Conservation (phyloP, 2,113 vertebrate species). For the Campylomormyrus tamandua region DNA sequence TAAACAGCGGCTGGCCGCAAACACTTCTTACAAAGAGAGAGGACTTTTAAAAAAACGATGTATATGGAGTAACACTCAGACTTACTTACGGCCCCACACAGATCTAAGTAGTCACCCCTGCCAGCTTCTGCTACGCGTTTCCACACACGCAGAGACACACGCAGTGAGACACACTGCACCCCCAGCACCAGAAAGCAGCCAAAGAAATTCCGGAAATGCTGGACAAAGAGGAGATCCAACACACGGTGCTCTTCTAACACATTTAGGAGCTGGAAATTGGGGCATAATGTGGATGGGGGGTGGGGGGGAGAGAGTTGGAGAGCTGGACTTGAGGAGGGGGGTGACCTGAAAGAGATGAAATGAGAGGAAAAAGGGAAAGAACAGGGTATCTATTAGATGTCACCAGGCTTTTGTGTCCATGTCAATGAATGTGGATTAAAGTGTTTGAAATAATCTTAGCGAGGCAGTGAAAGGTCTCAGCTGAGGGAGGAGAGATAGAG, state of each 20-base stretch:
- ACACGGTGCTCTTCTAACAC: not conserved
- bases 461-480: slow-evolving; percentile 70
- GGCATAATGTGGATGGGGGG: not conserved
- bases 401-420: slow-evolving; percentile 76
- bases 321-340: not conserved
- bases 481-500: slow-evolving; percentile 41
- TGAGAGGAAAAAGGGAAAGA: slow-evolving; percentile 67
- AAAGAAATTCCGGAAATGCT: not conserved
- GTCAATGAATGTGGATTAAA: slow-evolving; percentile 82
- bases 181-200: not conserved
- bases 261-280: not conserved
- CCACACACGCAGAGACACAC: not conserved
- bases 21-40: not conserved
- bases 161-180: not conserved
- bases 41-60: not conserved
- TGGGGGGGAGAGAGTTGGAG: not conserved
- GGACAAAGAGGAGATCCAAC: not conserved
- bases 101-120: not conserved
- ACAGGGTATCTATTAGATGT: slow-evolving; percentile 82
- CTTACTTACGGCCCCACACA: not conserved
- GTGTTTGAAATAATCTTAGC: slow-evolving; percentile 83
- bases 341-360: slow-evolving; percentile 58
- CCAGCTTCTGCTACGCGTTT: not conserved
- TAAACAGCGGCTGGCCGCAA: not conserved
- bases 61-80: not conserved